A percentile compares a stretch with the other conserved stretches of the same genome.
Evolutionary conservation across 2,113 vertebrate species (phyloP).

Genomic region (Anarhynchus alexandrinus): DNA sequence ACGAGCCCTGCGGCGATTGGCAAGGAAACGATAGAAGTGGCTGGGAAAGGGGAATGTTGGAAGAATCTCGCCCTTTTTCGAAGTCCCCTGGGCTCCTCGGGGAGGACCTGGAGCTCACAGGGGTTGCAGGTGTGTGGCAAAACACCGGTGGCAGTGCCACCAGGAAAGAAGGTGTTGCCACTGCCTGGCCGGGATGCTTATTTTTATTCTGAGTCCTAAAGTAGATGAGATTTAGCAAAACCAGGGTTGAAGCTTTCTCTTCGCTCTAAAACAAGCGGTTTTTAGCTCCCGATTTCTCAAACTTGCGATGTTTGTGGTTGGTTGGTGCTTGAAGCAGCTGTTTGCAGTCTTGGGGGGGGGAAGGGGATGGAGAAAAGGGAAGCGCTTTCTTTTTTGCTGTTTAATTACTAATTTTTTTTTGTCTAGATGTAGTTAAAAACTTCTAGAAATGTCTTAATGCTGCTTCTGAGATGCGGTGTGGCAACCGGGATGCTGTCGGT

Average conservation of each 20-base stretch:
- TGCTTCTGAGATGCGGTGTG: background rate
- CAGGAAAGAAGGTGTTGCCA: background rate
- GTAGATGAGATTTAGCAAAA: background rate
- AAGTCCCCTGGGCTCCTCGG: too few relatives aligned
- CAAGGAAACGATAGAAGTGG: background rate
- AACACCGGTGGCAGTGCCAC: accelerated
- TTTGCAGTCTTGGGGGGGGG: background rate
- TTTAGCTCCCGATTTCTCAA: background rate
- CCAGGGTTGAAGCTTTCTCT: too few relatives aligned
- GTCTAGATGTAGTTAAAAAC: background rate
- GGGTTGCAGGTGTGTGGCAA: too few relatives aligned
- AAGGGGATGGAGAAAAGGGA: background rate
- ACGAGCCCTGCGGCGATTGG: accelerated
- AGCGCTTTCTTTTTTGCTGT: background rate
- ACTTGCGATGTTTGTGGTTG: accelerated
- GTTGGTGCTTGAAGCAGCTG: background rate
- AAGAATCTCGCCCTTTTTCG: background rate
- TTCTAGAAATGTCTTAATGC: background rate
- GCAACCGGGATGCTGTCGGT: background rate
- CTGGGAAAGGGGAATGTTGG: background rate
- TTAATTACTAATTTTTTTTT: background rate
- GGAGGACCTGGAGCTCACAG: background rate
- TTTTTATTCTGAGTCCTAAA: background rate
- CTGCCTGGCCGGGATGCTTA: background rate
- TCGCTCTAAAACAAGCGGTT: background rate